These are phyloP conservation scores for Zoanthus sansibaricus DNA, from an alignment of 92 coral and sea anemone genomes.

Conservation along the genomic window DNA sequence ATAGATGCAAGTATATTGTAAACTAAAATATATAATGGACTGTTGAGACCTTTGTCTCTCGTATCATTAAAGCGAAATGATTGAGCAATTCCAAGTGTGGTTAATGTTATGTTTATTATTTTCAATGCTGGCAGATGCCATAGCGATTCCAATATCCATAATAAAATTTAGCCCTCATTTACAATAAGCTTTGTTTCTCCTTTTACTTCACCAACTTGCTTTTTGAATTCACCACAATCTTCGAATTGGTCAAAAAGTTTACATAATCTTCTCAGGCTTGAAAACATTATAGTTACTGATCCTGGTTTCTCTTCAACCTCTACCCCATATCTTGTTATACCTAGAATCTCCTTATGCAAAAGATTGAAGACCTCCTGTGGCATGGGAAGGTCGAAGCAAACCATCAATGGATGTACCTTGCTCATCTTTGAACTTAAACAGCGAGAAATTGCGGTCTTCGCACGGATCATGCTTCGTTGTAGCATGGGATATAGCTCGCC, in stretches of 20 bases:
- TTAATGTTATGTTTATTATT: background rate
- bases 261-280: constrained; percentile 48
- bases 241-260: constrained; percentile 36
- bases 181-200: too few species aligned
- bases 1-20: too few species aligned
- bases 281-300: constrained; percentile 38
- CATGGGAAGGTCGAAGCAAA: constrained; percentile 51
- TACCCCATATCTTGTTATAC: constrained; percentile 57
- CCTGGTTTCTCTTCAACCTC: constrained; percentile 56
- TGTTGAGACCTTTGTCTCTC: background rate
- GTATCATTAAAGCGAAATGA: constrained; percentile 3
- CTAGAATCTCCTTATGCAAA: constrained; percentile 50
- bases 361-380: constrained; percentile 63
- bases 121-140: constrained; percentile 45
- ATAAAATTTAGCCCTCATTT: constrained; percentile 35
- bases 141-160: constrained; percentile 53
- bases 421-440: constrained; percentile 46
- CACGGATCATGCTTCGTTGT: constrained; percentile 51
- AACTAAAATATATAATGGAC: background rate
- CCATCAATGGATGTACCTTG: constrained; percentile 63
- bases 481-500: constrained; percentile 40
- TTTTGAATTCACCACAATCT: too few species aligned
- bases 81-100: background rate
- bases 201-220: too few species aligned
- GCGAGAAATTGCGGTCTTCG: constrained; percentile 49